Percentiles rank a stretch among this genome's conserved stretches.
Evolutionary conservation across 2,888 invertebrate genomes (phyloP).

Genomic region (Schizotus pectinicornis): DNA sequence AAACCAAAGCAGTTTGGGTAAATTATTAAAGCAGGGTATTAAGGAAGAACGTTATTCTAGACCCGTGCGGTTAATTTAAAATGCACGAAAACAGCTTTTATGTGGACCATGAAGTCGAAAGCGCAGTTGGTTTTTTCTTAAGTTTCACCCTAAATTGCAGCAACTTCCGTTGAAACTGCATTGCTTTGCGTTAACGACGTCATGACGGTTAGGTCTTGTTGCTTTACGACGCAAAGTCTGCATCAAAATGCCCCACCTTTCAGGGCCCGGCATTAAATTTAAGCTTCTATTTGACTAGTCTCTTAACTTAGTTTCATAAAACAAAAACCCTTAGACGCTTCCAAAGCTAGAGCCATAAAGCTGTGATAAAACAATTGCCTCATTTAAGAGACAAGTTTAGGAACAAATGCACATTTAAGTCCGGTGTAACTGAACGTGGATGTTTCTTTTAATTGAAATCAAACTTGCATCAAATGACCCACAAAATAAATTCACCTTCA

Average conservation of each 20-base stretch:
- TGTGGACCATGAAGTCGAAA: not conserved
- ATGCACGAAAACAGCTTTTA: too few relatives aligned
- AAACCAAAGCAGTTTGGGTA: too few relatives aligned
- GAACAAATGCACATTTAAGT: slow-evolving; percentile 29
- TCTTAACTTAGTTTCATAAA: slow-evolving; percentile 29
- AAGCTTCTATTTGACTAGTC: slow-evolving; percentile 25
- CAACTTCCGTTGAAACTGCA: slow-evolving; percentile 3
- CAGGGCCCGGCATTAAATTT: slow-evolving; percentile 18
- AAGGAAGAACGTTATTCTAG: too few relatives aligned
- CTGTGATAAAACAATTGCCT: slow-evolving; percentile 28
- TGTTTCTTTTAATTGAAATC: slow-evolving; percentile 19
- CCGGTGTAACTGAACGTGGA: too few relatives aligned
- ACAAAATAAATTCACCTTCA: too few relatives aligned
- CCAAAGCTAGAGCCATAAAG: slow-evolving; percentile 20
- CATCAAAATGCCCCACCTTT: slow-evolving; percentile 9
- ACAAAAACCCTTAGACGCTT: slow-evolving; percentile 25
- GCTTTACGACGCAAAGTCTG: slow-evolving; percentile 8
- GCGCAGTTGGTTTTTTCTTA: slow-evolving; percentile 7
- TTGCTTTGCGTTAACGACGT: slow-evolving; percentile 18
- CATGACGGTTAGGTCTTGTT: slow-evolving; percentile 14
- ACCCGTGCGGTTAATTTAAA: too few relatives aligned
- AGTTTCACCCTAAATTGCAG: slow-evolving; percentile 15
- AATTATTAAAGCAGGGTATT: too few relatives aligned
- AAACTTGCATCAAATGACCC: not conserved
- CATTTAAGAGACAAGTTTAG: slow-evolving; percentile 26